Evolutionary conservation across 2,797 vertebrate genomes (phyloP), one percentile per base, ranked within the genome.

Genomic region (Fratercula arctica): DNA sequence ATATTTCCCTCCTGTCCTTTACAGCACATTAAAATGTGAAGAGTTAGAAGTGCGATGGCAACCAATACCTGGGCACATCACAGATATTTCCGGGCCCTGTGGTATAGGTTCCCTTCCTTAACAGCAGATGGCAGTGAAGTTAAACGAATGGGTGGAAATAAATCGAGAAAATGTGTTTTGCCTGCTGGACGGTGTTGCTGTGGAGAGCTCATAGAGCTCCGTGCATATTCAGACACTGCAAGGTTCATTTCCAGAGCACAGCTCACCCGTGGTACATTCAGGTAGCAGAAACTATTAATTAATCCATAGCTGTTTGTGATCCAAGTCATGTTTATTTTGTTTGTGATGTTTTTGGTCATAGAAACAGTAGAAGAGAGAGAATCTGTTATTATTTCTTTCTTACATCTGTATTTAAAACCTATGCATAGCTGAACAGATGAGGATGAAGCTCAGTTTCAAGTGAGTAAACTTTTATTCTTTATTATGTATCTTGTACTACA

Each of bases 111-210:
- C 90, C 51, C 21, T n/a, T 85, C 85, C 16, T 12, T 2, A 91
- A 82, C 98, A 96, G 98, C 97, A 98, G 98, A 96, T 98, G 98
- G 98, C 98, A 96, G 92, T 91, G n/a, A 95, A 87, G 97, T 97
- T 97, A 97, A 98, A 96, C 93, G 97, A 97, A 98, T 97, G 89
- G 72, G 39, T 53, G 45, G 78, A 64, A 81, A 35, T 33, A 54
- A 23, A 21, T 17, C 1, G 13, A 16, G 46, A 53, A 73, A 54
- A 46, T 4, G 9, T 4, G 41, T 21, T 93, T 57, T 69, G 9
- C 33, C 50, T 37, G 19, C 68, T 50, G 57, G 39, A 4, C 25
- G 29, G 16, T 29, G 25, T 5, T 93, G 69, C 54, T 92, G 89
- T 63, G 54, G 78, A 39, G 18, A 79, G 48, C 51, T 79, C 23